These are phyloP conservation scores for Gastracanthus pulcherrimus DNA, from an alignment of 2,888 invertebrate genomes.

Conservation along the genomic window DNA sequence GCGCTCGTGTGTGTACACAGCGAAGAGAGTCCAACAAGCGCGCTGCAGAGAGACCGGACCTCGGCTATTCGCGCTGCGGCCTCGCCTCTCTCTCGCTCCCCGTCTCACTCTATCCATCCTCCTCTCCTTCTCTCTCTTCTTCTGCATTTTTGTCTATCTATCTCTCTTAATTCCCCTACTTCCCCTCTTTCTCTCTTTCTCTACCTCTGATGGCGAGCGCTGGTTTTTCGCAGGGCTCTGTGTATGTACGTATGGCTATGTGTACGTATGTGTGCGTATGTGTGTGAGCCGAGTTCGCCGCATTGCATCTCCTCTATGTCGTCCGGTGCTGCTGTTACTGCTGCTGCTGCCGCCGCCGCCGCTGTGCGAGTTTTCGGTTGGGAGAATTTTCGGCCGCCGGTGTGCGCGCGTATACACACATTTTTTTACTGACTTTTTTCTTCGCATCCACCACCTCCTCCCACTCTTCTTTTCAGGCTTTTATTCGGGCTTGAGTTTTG, in stretches of 20 bases:
- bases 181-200: constrained; percentile 41
- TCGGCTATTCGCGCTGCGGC: constrained; percentile 19
- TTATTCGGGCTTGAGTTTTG: not conserved
- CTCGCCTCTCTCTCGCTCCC: not conserved
- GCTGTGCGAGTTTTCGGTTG: constrained; percentile 45
- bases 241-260: too few relatives aligned
- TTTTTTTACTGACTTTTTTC: not conserved
- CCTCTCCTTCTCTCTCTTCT: constrained; percentile 41
- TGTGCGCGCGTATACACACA: not conserved
- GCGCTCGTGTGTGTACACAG: not conserved
- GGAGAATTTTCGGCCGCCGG: constrained; percentile 32
- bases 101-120: constrained; percentile 14
- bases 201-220: too few relatives aligned
- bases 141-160: constrained; percentile 48
- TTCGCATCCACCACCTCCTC: not conserved
- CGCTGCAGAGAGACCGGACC: constrained; percentile 45
- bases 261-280: not conserved
- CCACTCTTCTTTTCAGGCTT: not conserved
- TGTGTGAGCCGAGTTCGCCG: constrained; percentile 40
- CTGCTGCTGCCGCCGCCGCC: too few relatives aligned
- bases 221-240: constrained; percentile 3
- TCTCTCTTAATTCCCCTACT: constrained; percentile 42
- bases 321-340: constrained; percentile 1
- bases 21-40: constrained; percentile 9
- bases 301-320: constrained; percentile 51